phyloP scores from a whole-genome alignment of 1,140 invertebrate genomes.

The Rhagoletis zephyria region DNA sequence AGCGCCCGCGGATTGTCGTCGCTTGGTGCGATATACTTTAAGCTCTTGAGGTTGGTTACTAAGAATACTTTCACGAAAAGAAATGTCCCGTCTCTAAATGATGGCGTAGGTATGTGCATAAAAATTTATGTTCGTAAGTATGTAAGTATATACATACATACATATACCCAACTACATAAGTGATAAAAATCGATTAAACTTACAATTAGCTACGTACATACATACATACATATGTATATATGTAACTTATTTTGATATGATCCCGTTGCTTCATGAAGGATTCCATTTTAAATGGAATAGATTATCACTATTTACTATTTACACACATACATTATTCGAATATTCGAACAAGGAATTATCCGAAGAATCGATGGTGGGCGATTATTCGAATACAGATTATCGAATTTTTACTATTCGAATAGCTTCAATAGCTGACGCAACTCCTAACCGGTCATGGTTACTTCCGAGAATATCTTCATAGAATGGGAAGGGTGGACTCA shows the following conservation, averaged over 20 bases:
- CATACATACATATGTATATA: neutral
- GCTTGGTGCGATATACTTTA: slow-evolving; percentile 14
- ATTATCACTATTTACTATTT: no score
- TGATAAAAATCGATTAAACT: slow-evolving; percentile 50
- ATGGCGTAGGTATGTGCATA: neutral
- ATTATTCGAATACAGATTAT: no score
- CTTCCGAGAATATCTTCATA: no score
- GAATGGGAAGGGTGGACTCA: no score
- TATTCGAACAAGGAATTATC: no score
- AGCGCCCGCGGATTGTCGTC: slow-evolving; percentile 35
- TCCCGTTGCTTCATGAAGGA: no score
- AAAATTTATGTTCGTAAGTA: neutral
- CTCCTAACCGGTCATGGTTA: no score
- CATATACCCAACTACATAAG: neutral
- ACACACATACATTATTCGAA: no score
- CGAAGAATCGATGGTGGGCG: no score
- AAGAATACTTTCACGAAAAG: slow-evolving; percentile 24
- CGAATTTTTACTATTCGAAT: no score
- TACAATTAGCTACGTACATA: neutral
- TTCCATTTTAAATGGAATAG: no score
- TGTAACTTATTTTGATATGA: neutral
- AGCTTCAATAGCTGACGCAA: no score
- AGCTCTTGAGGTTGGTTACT: slow-evolving; percentile 11
- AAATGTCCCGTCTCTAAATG: slow-evolving; percentile 12
- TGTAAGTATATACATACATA: neutral